Base-by-base conservation (phyloP, 2,797 vertebrate species). In the Tinamus major region DNA sequence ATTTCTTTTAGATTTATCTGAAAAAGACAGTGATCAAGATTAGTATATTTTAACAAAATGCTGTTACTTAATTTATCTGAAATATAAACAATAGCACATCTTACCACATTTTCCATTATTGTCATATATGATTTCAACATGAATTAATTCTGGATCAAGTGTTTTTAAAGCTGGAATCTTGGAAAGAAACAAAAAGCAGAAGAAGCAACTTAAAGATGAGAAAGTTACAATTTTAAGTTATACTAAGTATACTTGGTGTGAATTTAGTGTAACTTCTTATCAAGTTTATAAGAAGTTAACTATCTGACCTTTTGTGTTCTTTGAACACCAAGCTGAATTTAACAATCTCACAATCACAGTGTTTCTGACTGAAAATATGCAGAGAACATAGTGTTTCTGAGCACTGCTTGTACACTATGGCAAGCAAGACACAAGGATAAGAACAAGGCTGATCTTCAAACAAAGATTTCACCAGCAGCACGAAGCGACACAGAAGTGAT, bases 121-220 rank as follows among this genome's bases (percentile, higher is more conserved):
- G 85, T 97, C 97, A 53, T 97, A 97, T 37, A 98, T 95, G 79
- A 98, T 97, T 95, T 98, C 97, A 70, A 98, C 97, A 5, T 98
- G 98, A 95, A 98, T 98, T 86, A 98, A 92, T 42, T 98, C 97
- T 15, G 98, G 98, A 92, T 98, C 98, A 3, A 98, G 97, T 85
- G 97, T 97, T 96, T 98, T 98, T 94, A 98, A 97, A 93, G 97
- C 97, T 86, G 97, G 98, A 91, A 98, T 97, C 98, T 98, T 97
- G 79, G 53, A 85, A 82, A 89, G 10, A 39, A 97, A 96, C 4
- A 51, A 90, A 67, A 79, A 42, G 56, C 92, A 90, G 86, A 90
- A 71, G 48, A 19, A 90, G 78, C 9, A 21, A 78, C 88, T 91
- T 89, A 87, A 49, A 79, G 19, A 94, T 33, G 63, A 83, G 15